These are phyloP conservation scores for Hanleya hanleyi DNA, from an alignment of 2,888 invertebrate species.

Conservation along the genomic window DNA sequence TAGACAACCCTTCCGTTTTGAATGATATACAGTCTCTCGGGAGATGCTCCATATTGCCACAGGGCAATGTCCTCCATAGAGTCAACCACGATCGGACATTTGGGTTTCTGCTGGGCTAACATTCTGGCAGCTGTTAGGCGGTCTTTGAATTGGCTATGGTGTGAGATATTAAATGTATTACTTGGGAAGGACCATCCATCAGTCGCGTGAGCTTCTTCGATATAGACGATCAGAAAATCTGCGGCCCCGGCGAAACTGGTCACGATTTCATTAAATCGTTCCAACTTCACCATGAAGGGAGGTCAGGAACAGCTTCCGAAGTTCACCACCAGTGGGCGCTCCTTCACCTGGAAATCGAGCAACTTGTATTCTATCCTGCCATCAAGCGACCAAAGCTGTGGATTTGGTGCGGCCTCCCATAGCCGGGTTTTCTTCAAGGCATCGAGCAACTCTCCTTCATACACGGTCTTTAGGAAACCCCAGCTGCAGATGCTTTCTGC, in stretches of 20 bases:
- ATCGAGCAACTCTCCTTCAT: neutral
- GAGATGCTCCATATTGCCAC: slow-evolving; percentile 32
- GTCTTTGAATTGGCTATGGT: slow-evolving; percentile 27
- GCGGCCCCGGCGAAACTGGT: slow-evolving; percentile 22
- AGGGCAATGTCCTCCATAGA: slow-evolving; percentile 34
- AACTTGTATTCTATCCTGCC: neutral
- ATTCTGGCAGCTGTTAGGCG: slow-evolving; percentile 32
- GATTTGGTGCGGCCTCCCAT: neutral
- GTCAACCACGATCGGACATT: slow-evolving; percentile 31
- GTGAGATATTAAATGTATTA: slow-evolving; percentile 24
- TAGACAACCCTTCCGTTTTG: slow-evolving; percentile 29
- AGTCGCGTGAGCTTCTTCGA: slow-evolving; percentile 44
- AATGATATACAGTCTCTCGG: slow-evolving; percentile 39
- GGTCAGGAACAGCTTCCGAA: slow-evolving; percentile 28
- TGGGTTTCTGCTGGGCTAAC: slow-evolving; percentile 4
- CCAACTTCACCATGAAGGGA: slow-evolving; percentile 47
- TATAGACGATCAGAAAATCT: slow-evolving; percentile 45
- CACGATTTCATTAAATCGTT: slow-evolving; percentile 31
- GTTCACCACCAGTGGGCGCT: slow-evolving; percentile 44
- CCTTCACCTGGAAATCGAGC: slow-evolving; percentile 8
- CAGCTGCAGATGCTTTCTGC: neutral
- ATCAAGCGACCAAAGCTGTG: neutral
- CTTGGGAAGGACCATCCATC: slow-evolving; percentile 43
- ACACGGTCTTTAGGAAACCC: neutral
- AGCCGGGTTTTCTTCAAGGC: neutral